Evolutionary conservation across 1,140 invertebrate species (phyloP), one percentile per base, ranked within the genome.

Genomic region (Drosophila navojoa): DNA sequence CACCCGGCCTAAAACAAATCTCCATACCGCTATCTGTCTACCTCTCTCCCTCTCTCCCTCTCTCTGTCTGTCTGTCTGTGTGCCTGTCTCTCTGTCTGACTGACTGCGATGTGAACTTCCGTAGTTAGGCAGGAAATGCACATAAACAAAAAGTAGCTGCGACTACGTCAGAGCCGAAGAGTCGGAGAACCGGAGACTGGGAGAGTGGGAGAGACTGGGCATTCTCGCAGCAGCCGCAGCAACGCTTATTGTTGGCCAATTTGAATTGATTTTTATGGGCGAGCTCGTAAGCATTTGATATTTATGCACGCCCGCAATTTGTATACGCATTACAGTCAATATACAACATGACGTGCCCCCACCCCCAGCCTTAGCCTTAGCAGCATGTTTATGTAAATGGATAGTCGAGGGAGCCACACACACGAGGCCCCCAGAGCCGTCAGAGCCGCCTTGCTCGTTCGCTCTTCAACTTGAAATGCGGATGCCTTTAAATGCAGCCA

Each of bases 251-350:
- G 68, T 54, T 71, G 71, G 58, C 70, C 71, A 68, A 55, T 85
- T 77, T 49, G 82, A 89, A 86, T 87, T 89, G 82, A 86, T 86
- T 89, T 87, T 87, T 89, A 87, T 87, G 84, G 68, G 19, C 60
- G 52, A n/a, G 47, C 76, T 86, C 76, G 79, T 87, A 89, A 89
- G 79, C 89, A 89, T 82, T 70, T 74, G 72, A 87, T 89, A 87
- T 87, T 87, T 89, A 87, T 87, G 82, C 82, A 74, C 73, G 70
- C 70, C 54, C 75, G 76, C 76, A 64, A 69, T 63, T 74, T 68
- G 71, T 62, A 58, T 71, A 73, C 71, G 77, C 59, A 76, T 69
- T 77, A 58, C 69, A 76, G 73, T 62, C 72, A 62, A 38, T 38
- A 71, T 53, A 75, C 60, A 71, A 74, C 71, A 75, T 71, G 71